Base-by-base conservation (phyloP, 2,797 vertebrate genomes). In the Rhynchonycteris naso region DNA sequence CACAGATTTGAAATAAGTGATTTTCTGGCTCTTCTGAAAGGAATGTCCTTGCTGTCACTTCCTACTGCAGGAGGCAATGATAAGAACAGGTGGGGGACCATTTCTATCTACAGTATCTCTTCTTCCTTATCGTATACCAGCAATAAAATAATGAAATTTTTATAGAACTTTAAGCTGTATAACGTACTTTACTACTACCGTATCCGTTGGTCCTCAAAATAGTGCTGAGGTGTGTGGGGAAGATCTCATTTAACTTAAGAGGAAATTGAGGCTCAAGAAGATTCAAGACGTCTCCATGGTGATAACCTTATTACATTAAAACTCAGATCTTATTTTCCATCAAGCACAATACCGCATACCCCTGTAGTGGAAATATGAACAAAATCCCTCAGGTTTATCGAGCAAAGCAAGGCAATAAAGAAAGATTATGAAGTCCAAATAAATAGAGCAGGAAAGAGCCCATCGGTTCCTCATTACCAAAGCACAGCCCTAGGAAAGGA, bases 351-450 rank as follows among this genome's bases (percentile, higher is more conserved):
- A 86, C 56, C 28, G 18, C 7, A 38, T 15, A 47, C 0, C 1
- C 1, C 38, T 72, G 33, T 4, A 76, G 71, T 68, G 58, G 89
- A 93, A 94, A 90, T 72, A 43, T 72, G 88, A 93, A 59, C 61
- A 88, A 84, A 96, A 94, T 76, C 91, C 74, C 58, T 80, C 65
- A 22, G 74, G 56, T 85, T 88, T 95, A 93, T 59, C 72, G 88
- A 91, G 75, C 82, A 93, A 88, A 96, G 63, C 21, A 26, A 93
- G 13, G 65, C 12, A 78, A 83, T 92, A 93, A 92, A 95, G 82
- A 93, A 90, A 91, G 83, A 91, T 93, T 87, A 79, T 15, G 26
- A 66, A 22, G 68, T 74, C 58, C 76, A 74, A 90, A 84, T 84
- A 84, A 91, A 95, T 35, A 13, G 58, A 93, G 79, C 52, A 65